These are phyloP conservation scores for Dasypolia templi DNA, from an alignment of 2,888 invertebrate genomes.

Conservation along the genomic window DNA sequence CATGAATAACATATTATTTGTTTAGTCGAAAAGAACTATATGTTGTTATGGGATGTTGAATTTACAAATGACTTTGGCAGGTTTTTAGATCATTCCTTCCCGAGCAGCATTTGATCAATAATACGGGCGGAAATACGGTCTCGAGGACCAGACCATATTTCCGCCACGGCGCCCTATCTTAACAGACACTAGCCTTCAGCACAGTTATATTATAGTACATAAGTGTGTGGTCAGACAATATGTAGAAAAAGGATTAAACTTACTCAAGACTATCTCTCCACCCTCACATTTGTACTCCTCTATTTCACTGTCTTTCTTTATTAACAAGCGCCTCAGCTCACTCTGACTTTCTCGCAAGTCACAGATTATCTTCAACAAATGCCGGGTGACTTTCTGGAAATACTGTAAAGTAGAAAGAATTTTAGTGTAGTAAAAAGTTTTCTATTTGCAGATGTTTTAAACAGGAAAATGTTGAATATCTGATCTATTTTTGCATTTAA, in stretches of 20 bases:
- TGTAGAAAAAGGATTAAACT: neutral
- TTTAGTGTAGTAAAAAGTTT: neutral
- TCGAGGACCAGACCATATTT: too few species aligned
- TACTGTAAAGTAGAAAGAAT: constrained; percentile 74
- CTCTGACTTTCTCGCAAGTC: constrained; percentile 85
- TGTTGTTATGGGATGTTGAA: too few species aligned
- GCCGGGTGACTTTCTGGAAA: constrained; percentile 78
- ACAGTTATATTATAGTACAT: too few species aligned
- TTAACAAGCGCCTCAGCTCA: constrained; percentile 81
- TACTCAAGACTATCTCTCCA: constrained; percentile 80
- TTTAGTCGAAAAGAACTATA: too few species aligned
- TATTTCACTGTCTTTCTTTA: constrained; percentile 90
- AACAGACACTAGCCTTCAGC: too few species aligned
- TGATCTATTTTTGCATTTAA: neutral
- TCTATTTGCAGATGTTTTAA: neutral
- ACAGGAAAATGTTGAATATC: neutral
- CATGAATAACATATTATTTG: too few species aligned
- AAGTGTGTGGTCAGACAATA: too few species aligned
- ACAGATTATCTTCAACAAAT: constrained; percentile 81
- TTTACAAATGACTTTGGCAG: neutral
- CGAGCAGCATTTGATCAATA: neutral
- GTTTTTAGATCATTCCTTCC: neutral
- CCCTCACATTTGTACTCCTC: constrained; percentile 88
- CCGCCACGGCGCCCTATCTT: too few species aligned
- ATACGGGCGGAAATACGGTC: too few species aligned